Base-by-base conservation (phyloP, 1,140 invertebrate genomes). In the Leucophenga varia region DNA sequence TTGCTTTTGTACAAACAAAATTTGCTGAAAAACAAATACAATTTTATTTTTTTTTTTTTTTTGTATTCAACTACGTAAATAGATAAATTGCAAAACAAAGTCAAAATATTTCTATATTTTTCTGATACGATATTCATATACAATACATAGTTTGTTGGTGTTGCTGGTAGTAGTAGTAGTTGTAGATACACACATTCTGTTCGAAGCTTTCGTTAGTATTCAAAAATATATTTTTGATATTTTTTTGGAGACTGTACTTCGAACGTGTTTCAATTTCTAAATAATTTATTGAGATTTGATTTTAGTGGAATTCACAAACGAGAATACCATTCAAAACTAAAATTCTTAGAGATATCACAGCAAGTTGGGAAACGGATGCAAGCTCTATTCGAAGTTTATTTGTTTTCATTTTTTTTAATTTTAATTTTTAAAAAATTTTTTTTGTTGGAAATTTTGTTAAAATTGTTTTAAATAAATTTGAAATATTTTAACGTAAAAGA, bases 211-310 rank as follows among this genome's bases (percentile, higher is more conserved):
- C n/a, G n/a, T n/a, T n/a, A n/a, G n/a, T n/a, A n/a, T n/a, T n/a
- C n/a, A n/a, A n/a, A n/a, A n/a, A n/a, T n/a, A n/a, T n/a, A n/a
- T n/a, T n/a, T n/a, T n/a, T n/a, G n/a, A n/a, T n/a, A n/a, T n/a
- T n/a, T n/a, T n/a, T n/a, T n/a, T n/a, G n/a, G n/a, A n/a, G n/a
- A n/a, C n/a, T n/a, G n/a, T 30, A 30, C 34, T 65, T 74, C 71
- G 74, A 74, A 74, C 71, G 45, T 74, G 71, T 74, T 74, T 74
- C 71, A 74, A 74, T 74, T 72, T 64, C 68, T 56, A 58, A 49
- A 41, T 44, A 51, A 31, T 42, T 43, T 46, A n/a, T 61, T 57
- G 52, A 37, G 32, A 30, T 34, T 19, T 20, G 7, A 31, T 36
- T 17, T 36, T 19, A 17, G 19, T 30, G 12, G 14, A 28, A 16